Conservation (phyloP, 2,888 invertebrate species). For the Poecilus cupreus region DNA sequence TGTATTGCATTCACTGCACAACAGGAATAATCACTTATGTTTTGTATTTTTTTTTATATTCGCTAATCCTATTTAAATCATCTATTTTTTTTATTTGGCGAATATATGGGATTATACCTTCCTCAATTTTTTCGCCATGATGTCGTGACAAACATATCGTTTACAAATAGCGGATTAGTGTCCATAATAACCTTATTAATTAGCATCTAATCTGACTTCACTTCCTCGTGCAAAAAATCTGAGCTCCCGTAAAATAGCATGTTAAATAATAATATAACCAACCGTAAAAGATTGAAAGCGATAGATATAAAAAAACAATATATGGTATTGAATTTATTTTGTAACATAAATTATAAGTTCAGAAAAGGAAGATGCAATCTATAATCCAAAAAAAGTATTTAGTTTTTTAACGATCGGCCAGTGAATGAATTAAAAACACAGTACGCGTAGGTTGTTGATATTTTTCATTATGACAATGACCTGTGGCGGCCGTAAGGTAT, state of each 20-base stretch:
- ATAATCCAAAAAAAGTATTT: background rate
- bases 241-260: background rate
- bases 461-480: constrained; percentile 47
- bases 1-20: too few species aligned
- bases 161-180: constrained; percentile 29
- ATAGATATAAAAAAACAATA: background rate
- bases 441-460: constrained; percentile 41
- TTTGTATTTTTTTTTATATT: too few species aligned
- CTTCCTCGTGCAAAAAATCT: background rate
- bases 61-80: background rate
- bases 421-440: constrained; percentile 20
- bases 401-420: background rate
- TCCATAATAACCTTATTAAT: constrained; percentile 24
- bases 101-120: constrained; percentile 11
- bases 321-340: background rate
- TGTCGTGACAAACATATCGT: constrained; percentile 17
- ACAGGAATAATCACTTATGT: too few species aligned
- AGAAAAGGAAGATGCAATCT: constrained; percentile 1
- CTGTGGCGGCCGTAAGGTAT: constrained; percentile 11
- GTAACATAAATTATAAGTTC: background rate
- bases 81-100: background rate
- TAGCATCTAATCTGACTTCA: background rate
- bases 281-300: background rate
- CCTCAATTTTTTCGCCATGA: background rate
- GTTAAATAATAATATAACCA: background rate